phyloP scores from a whole-genome alignment of 2,888 invertebrate genomes.

The Agonopterix subpropinquella region DNA sequence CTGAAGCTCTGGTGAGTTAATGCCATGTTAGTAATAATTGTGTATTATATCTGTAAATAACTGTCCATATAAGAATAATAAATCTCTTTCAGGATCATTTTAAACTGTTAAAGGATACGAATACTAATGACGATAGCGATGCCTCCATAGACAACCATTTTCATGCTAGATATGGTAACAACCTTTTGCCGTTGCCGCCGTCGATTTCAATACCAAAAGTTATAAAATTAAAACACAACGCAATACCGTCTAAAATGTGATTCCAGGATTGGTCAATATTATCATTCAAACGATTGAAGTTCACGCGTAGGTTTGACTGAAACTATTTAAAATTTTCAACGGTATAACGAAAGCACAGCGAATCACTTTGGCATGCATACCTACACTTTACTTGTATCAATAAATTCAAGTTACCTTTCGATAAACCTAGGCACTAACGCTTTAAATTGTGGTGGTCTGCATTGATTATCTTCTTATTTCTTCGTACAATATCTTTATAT shows the following conservation, averaged over 20 bases:
- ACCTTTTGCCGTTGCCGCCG: conserved; percentile 63
- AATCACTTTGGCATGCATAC: conserved; percentile 7
- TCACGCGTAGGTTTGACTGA: too few relatives aligned
- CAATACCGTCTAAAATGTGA: background rate
- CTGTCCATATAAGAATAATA: background rate
- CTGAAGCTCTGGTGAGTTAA: conserved; percentile 77
- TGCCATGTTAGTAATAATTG: background rate
- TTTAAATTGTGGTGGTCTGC: too few relatives aligned
- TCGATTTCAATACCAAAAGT: conserved; percentile 67
- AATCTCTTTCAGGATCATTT: conserved; percentile 51
- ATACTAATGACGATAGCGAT: conserved; percentile 39
- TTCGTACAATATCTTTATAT: too few relatives aligned
- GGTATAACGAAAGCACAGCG: conserved; percentile 6
- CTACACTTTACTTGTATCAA: too few relatives aligned
- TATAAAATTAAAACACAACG: conserved; percentile 39
- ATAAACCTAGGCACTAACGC: background rate
- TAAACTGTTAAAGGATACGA: conserved; percentile 21
- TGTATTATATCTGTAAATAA: background rate
- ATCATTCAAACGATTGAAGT: too few relatives aligned
- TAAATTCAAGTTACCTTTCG: background rate
- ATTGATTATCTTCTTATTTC: too few relatives aligned
- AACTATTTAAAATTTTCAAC: background rate
- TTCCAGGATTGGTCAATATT: background rate
- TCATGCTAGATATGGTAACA: conserved; percentile 68
- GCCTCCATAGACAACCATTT: conserved; percentile 60